A percentile compares a stretch with the other conserved stretches of the same genome.
These are phyloP conservation scores for Columba janthina DNA, from an alignment of 2,113 vertebrate species.

Conservation along the genomic window DNA sequence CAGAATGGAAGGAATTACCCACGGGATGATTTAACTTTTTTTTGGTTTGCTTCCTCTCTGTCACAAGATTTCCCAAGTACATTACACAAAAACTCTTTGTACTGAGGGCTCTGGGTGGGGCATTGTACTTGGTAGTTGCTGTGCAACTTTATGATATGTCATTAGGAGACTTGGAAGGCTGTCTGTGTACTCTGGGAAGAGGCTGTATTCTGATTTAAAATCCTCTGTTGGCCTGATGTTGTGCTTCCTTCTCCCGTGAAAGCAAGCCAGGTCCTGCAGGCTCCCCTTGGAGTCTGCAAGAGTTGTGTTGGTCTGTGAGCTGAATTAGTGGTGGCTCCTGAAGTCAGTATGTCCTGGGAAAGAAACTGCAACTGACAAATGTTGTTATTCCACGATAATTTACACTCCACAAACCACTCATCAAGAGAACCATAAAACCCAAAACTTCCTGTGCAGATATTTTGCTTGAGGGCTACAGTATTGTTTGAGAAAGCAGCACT, in stretches of 20 bases:
- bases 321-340: slow-evolving; percentile 36
- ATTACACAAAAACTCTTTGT: slow-evolving; percentile 55
- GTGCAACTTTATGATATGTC: slow-evolving; percentile 7
- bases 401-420: slow-evolving; percentile 13
- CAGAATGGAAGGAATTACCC: slow-evolving; percentile 40
- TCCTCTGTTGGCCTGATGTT: not conserved
- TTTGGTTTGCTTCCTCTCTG: slow-evolving; percentile 41
- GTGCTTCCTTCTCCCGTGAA: not conserved
- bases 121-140: slow-evolving; percentile 13
- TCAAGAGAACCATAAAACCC: slow-evolving; percentile 32
- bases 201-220: not conserved
- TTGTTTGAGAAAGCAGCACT: not conserved
- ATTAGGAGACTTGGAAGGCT: slow-evolving; percentile 33
- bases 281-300: not conserved
- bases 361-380: slow-evolving; percentile 48
- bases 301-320: slow-evolving; percentile 12
- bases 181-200: not conserved
- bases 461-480: slow-evolving; percentile 5
- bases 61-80: slow-evolving; percentile 55
- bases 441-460: slow-evolving; percentile 18
- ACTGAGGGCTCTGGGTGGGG: slow-evolving; percentile 26
- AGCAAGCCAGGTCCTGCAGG: not conserved
- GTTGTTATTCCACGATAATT: slow-evolving; percentile 41
- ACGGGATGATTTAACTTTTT: slow-evolving; percentile 10
- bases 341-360: slow-evolving; percentile 51